Base-by-base conservation (phyloP, 2,888 invertebrate species). In the Meliscaeva auricollis region DNA sequence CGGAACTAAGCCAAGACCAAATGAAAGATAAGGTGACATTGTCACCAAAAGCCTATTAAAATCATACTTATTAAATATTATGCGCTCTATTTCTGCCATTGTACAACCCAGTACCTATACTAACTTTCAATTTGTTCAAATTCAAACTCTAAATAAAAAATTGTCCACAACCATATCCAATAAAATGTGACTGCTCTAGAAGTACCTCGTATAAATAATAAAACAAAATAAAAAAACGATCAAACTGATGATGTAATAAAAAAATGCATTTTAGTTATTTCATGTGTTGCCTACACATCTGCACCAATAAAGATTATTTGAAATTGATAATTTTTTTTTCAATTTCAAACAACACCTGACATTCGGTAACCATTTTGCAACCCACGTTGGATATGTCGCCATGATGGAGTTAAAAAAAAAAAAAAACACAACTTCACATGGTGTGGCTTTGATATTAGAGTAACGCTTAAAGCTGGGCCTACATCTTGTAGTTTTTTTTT, bases 311-410 rank as follows among this genome's bases (percentile, higher is more conserved):
- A 75, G 75, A 80, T 78, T 50, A 74, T 83, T 83, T 78, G 48
- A 78, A 83, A 83, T 68, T 80, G 84, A 84, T 80, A 84, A 79
- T 0, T 13, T 48, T 48, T 26, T 26, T 46, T 64, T 66, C 15
- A 35, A 48, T 48, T 62, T 78, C 20, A 74, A 83, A 64, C 75
- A 84, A 72, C 84, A 84, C 80, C 84, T 84, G 84, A 84, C 84
- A 76, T 78, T 73, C 73, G 74, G 73, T 74, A 64, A 83, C 64
- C 74, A 83, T 80, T 80, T 72, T 80, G 48, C 68, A 72, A 26
- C 84, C 84, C 80, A 84, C 84, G 66, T 72, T 60, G 15, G 17
- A 11, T 75, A 50, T 50, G 50, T 77, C 54, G 44, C 46, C 50
- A 35, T 35, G 20, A 17, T 22, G 11, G n/a, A 38, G 38, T 1